phyloP scores from a whole-genome alignment of 2,113 vertebrate species.

The Chauna torquata region DNA sequence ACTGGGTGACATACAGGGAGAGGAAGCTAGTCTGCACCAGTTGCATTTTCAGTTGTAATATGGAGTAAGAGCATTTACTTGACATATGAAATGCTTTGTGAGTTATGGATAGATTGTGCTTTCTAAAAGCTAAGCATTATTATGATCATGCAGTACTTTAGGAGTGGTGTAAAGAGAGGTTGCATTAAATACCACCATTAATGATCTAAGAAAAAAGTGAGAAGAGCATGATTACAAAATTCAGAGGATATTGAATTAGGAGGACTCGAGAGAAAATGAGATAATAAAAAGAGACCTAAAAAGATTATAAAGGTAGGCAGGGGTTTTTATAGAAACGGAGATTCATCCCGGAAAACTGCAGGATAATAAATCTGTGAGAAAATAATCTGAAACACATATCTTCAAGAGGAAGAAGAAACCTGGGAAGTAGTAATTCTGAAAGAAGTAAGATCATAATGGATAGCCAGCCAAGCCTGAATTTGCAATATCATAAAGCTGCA shows the following conservation, averaged over 20 bases:
- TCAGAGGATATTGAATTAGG: slow-evolving; percentile 66
- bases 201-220: slow-evolving; percentile 47
- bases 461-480: slow-evolving; percentile 50
- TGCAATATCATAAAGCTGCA: slow-evolving; percentile 39
- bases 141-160: slow-evolving; percentile 26
- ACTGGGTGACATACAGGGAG: neutral
- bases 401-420: slow-evolving; percentile 37
- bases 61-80: slow-evolving; percentile 13
- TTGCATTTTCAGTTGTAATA: neutral
- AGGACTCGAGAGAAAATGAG: slow-evolving; percentile 57
- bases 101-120: neutral
- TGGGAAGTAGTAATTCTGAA: slow-evolving; percentile 36
- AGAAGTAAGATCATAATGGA: slow-evolving; percentile 30
- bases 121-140: slow-evolving; percentile 47
- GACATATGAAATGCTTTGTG: slow-evolving; percentile 11
- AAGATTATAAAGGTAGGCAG: slow-evolving; percentile 50
- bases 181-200: slow-evolving; percentile 58
- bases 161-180: neutral
- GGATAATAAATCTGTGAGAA: slow-evolving; percentile 60
- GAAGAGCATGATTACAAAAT: slow-evolving; percentile 56
- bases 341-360: slow-evolving; percentile 27
- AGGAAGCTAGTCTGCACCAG: neutral
- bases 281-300: slow-evolving; percentile 63
- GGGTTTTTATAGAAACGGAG: slow-evolving; percentile 43
- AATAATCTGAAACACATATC: slow-evolving; percentile 52